Base-by-base conservation (phyloP, 2,888 invertebrate species). In the Incurvaria masculella region DNA sequence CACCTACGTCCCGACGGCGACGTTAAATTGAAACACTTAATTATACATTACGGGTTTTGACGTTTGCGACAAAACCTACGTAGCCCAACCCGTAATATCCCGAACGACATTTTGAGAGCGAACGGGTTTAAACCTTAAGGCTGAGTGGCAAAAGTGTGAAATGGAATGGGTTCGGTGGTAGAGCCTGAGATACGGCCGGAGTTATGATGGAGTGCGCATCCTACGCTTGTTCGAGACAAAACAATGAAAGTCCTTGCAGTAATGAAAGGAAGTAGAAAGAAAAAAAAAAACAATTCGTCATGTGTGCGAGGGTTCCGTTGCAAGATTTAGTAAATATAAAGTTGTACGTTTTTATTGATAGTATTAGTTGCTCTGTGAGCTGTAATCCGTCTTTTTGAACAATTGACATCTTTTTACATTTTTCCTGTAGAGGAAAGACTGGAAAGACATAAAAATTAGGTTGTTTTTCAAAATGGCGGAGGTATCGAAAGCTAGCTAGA, bases 281-380 rank as follows among this genome's bases (percentile, higher is more conserved):
- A 60, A 48, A 54, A 65, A 65, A 61, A 53, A 4, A 10, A 4
- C 23, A 6, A 10, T 23, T 23, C 5, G 23, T 23, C n/a, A n/a
- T n/a, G n/a, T 23, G 23, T 23, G 23, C 23, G 10, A 23, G 23
- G 23, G 23, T 23, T 23, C 23, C 23, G n/a, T n/a, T n/a, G n/a
- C n/a, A n/a, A n/a, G n/a, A n/a, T n/a, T n/a, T n/a, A n/a, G n/a
- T n/a, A n/a, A n/a, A n/a, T n/a, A n/a, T n/a, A n/a, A n/a, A n/a
- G n/a, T n/a, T n/a, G n/a, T n/a, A n/a, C n/a, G n/a, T n/a, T n/a
- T n/a, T n/a, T n/a, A n/a, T n/a, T n/a, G n/a, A n/a, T n/a, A n/a
- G n/a, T n/a, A n/a, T n/a, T n/a, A n/a, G n/a, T n/a, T n/a, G n/a
- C n/a, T n/a, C n/a, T n/a, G n/a, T n/a, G n/a, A n/a, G n/a, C n/a